Conservation (phyloP, 2,113 vertebrate species). For the Rhabdornis inornatus region DNA sequence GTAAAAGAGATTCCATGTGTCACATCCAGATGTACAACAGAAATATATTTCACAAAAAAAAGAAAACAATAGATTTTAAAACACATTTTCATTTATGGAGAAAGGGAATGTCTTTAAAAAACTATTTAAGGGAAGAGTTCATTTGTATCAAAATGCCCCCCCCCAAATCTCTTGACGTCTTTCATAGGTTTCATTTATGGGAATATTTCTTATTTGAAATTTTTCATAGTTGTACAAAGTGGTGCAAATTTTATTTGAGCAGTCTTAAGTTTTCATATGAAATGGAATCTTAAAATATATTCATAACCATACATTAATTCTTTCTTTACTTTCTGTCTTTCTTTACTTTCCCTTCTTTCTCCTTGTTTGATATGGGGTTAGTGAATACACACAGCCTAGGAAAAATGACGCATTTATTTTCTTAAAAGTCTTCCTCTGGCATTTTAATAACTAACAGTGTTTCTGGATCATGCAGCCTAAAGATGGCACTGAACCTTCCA, state of each 20-base stretch:
- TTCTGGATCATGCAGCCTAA: background rate
- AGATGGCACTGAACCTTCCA: background rate
- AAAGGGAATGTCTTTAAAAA: background rate
- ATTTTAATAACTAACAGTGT: background rate
- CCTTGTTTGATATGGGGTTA: background rate
- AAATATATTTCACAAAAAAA: background rate
- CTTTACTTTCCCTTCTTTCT: background rate
- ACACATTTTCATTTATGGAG: fast-evolving
- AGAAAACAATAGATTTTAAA: background rate
- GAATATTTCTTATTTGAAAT: background rate
- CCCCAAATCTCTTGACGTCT: fast-evolving
- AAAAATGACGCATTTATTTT: background rate
- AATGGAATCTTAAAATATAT: background rate
- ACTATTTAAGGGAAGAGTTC: fast-evolving
- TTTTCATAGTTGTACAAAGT: background rate
- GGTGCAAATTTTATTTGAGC: background rate
- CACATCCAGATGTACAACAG: background rate
- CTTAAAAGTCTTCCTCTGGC: background rate
- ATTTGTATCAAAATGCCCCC: background rate
- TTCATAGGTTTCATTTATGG: background rate
- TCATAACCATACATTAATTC: background rate
- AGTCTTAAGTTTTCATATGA: background rate
- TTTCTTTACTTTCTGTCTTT: background rate
- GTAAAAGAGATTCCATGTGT: background rate
- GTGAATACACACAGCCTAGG: background rate